Evolutionary conservation across 2,113 vertebrate species (phyloP).

Genomic region (Nyctibius bracteatus): DNA sequence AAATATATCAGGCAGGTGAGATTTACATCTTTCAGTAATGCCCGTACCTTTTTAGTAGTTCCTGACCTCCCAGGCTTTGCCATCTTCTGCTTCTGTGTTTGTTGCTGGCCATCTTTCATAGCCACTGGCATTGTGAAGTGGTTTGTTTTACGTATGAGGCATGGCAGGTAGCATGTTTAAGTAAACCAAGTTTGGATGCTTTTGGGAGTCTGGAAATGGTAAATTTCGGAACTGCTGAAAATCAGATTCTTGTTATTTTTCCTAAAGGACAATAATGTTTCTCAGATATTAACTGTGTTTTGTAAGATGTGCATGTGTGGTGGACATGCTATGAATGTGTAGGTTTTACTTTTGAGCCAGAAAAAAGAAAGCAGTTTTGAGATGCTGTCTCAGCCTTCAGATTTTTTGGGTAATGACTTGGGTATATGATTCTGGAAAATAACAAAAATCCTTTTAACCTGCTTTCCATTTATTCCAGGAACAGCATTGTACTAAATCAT

Average conservation of each 20-base stretch:
- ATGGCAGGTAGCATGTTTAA: neutral
- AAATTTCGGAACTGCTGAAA: neutral
- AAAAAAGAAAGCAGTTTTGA: neutral
- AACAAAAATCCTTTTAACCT: neutral
- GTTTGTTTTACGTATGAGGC: neutral
- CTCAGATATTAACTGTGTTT: neutral
- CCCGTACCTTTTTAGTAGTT: neutral
- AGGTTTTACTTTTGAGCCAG: neutral
- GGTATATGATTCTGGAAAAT: neutral
- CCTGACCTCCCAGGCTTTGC: neutral
- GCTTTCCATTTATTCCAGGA: neutral
- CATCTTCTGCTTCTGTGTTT: neutral
- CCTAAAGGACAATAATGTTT: neutral
- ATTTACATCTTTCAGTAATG: neutral
- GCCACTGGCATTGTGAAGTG: neutral
- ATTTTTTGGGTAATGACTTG: constrained; percentile 3
- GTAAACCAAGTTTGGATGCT: neutral
- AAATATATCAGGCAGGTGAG: neutral
- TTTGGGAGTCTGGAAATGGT: neutral
- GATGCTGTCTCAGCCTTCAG: neutral
- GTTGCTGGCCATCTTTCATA: neutral
- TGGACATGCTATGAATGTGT: neutral
- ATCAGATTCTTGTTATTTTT: neutral
- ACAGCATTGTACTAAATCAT: neutral
- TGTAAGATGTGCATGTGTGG: neutral